phyloP scores from a whole-genome alignment of 2,888 invertebrate species.

The Cerceris ruficornis region DNA sequence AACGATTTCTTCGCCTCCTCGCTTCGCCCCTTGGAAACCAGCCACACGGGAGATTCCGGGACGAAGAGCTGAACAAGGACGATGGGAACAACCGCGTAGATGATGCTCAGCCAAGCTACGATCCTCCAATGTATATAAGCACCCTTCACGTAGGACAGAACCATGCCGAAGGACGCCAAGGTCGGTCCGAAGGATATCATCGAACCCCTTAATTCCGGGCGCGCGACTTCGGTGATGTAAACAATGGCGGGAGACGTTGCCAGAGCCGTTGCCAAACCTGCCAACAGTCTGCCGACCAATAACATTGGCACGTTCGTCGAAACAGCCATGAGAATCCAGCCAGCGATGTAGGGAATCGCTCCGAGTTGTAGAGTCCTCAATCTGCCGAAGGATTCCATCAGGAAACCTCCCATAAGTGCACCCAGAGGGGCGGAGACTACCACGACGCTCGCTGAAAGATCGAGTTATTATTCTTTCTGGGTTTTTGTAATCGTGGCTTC shows the following conservation, averaged over 20 bases:
- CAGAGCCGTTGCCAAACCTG: conserved; percentile 84
- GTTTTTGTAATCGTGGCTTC: no score
- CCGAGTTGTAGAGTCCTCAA: conserved; percentile 84
- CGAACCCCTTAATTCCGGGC: conserved; percentile 85
- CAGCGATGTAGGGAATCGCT: conserved; percentile 83
- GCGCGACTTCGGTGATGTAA: conserved; percentile 85
- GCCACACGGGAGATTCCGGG: conserved; percentile 85
- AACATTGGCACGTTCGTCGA: conserved; percentile 83
- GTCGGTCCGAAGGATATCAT: conserved; percentile 84
- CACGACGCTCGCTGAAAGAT: conserved; percentile 83
- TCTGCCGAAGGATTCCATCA: conserved; percentile 84
- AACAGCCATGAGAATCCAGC: conserved; percentile 84
- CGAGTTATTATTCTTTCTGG: no score
- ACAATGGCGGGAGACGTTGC: conserved; percentile 85
- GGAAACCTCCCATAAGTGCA: conserved; percentile 83
- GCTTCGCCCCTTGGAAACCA: conserved; percentile 83
- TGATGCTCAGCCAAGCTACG: conserved; percentile 84
- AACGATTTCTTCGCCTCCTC: conserved; percentile 83
- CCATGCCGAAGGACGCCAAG: conserved; percentile 85
- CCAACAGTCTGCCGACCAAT: conserved; percentile 83
- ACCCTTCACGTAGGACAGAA: conserved; percentile 83
- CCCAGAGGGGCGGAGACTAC: conserved; percentile 84
- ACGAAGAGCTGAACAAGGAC: conserved; percentile 82
- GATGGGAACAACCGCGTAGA: conserved; percentile 83
- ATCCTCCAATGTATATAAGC: conserved; percentile 83